Evolutionary conservation across 2,113 vertebrate genomes (phyloP).

Genomic region (Pterocles gutturalis): DNA sequence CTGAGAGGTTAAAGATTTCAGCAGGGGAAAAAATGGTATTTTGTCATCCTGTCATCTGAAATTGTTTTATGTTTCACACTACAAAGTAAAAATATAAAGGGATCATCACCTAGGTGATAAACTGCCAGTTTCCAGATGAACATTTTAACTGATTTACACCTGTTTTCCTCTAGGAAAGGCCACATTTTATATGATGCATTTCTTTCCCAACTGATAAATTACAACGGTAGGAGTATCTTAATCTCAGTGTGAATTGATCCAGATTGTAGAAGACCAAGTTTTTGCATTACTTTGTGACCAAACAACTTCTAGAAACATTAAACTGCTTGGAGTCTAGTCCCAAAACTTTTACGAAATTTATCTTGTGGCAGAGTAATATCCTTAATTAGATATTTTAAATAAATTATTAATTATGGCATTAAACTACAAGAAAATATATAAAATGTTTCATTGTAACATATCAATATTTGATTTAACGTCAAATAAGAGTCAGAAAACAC

Average conservation of each 20-base stretch:
- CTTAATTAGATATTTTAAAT: neutral
- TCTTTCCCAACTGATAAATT: slow-evolving; percentile 56
- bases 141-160: slow-evolving; percentile 76
- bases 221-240: slow-evolving; percentile 41
- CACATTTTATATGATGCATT: slow-evolving; percentile 66
- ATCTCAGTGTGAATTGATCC: slow-evolving; percentile 46
- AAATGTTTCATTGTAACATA: neutral
- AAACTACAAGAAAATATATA: neutral
- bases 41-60: slow-evolving; percentile 71
- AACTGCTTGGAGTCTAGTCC: neutral
- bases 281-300: neutral
- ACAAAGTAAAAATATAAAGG: slow-evolving; percentile 74
- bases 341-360: neutral
- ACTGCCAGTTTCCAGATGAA: slow-evolving; percentile 69
- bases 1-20: slow-evolving; percentile 65
- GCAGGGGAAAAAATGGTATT: slow-evolving; percentile 24
- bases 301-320: neutral
- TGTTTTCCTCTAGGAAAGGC: slow-evolving; percentile 70
- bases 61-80: slow-evolving; percentile 72
- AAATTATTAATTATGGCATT: neutral
- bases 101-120: slow-evolving; percentile 77
- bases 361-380: neutral
- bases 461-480: slow-evolving; percentile 18
- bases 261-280: neutral
- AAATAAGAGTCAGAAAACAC: slow-evolving; percentile 18